Percentiles rank a stretch among this genome's conserved stretches.
Evolutionary conservation across 2,797 vertebrate species (phyloP).

Genomic region (Yasuhikotakia modesta): DNA sequence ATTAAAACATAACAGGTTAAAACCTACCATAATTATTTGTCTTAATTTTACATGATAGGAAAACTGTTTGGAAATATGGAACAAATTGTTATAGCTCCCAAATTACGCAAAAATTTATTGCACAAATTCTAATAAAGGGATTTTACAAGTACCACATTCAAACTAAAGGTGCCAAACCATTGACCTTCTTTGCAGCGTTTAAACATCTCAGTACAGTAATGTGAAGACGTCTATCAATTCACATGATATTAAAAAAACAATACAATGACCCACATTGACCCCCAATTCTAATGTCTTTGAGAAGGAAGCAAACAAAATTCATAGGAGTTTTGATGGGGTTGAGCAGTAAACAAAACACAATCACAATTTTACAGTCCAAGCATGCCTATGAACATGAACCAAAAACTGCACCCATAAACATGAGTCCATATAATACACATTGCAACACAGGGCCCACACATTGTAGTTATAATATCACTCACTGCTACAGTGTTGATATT

Average conservation of each 20-base stretch:
- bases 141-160: not conserved
- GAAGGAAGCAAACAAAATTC: not conserved
- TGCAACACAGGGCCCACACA: not conserved
- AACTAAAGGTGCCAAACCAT: not conserved
- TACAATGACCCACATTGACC: not conserved
- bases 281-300: not conserved
- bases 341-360: not conserved
- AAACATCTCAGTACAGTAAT: not conserved
- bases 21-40: not conserved
- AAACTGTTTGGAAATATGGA: not conserved
- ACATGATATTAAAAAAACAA: not conserved
- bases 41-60: not conserved
- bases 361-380: not conserved
- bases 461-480: not conserved
- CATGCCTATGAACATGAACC: conserved; percentile 28
- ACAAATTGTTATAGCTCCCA: not conserved
- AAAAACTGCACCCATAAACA: not conserved
- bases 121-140: not conserved
- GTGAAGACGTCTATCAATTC: not conserved
- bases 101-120: not conserved
- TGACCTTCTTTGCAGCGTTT: not conserved
- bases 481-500: not conserved
- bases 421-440: not conserved
- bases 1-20: not conserved
- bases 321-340: not conserved